Conservation (phyloP, 2,888 invertebrate species). For the Escarpia spicata region DNA sequence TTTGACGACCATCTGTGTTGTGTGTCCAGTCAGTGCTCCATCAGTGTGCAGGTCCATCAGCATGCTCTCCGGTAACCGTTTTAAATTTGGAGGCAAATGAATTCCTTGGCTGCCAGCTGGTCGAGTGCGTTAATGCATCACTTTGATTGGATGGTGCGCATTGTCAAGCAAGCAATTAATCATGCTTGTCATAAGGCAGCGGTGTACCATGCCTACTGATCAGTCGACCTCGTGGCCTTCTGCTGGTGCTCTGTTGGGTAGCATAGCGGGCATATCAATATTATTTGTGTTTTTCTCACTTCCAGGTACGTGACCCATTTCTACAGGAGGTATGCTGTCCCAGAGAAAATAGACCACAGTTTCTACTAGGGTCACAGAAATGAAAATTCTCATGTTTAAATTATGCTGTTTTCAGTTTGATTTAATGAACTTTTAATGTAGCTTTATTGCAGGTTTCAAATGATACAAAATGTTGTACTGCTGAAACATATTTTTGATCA, state of each 20-base stretch:
- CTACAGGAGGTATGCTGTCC: background rate
- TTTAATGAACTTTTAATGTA: too few species aligned
- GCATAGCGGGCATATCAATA: background rate
- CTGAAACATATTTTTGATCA: too few species aligned
- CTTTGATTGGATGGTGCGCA: slow-evolving; percentile 50
- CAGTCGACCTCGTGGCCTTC: background rate
- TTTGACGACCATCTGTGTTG: background rate
- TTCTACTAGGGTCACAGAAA: background rate
- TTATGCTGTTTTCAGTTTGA: too few species aligned
- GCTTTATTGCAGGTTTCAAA: too few species aligned
- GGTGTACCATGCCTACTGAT: background rate
- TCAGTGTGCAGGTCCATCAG: background rate
- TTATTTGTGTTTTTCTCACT: background rate
- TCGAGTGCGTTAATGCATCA: slow-evolving; percentile 44
- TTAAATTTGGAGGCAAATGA: slow-evolving; percentile 57
- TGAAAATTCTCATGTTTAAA: background rate
- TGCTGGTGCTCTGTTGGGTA: background rate
- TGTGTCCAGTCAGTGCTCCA: background rate
- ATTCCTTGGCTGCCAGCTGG: slow-evolving; percentile 46
- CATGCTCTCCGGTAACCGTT: slow-evolving; percentile 39
- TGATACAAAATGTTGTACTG: too few species aligned
- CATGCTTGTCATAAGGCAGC: slow-evolving; percentile 42
- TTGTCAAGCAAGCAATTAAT: slow-evolving; percentile 52
- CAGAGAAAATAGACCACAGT: background rate
- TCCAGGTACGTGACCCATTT: background rate